Conservation (phyloP, 2,888 invertebrate species). For the Rotaria magnacalcarata region DNA sequence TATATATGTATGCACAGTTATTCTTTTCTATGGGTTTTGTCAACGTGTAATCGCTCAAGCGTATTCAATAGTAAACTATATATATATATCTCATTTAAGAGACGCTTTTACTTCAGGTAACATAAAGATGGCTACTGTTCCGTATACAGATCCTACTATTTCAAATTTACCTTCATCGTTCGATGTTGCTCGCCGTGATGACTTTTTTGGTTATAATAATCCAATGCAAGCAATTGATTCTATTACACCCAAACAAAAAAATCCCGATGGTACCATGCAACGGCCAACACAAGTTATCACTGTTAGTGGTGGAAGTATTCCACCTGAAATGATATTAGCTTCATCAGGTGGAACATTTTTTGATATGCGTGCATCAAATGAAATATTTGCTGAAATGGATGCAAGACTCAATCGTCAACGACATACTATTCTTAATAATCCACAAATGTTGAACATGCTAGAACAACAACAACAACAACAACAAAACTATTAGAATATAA, state of each 20-base stretch:
- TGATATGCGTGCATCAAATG: background rate
- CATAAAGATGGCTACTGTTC: background rate
- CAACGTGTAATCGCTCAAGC: background rate
- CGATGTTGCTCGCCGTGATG: background rate
- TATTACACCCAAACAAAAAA: background rate
- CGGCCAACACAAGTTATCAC: background rate
- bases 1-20: background rate
- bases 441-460: background rate
- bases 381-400: slow-evolving; percentile 25
- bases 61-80: background rate
- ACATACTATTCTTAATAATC: background rate
- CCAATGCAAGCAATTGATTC: background rate
- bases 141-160: background rate
- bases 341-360: slow-evolving; percentile 11
- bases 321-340: background rate
- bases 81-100: background rate
- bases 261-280: background rate
- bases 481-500: too few species aligned
- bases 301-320: background rate
- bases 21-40: too few species aligned
- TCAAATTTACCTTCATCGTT: background rate
- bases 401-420: slow-evolving; percentile 1
- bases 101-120: background rate
- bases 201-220: slow-evolving; percentile 4
- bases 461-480: background rate